Evolutionary conservation across 1,140 invertebrate species (phyloP), one percentile per base, ranked within the genome.

Genomic region (Wasmannia auropunctata): DNA sequence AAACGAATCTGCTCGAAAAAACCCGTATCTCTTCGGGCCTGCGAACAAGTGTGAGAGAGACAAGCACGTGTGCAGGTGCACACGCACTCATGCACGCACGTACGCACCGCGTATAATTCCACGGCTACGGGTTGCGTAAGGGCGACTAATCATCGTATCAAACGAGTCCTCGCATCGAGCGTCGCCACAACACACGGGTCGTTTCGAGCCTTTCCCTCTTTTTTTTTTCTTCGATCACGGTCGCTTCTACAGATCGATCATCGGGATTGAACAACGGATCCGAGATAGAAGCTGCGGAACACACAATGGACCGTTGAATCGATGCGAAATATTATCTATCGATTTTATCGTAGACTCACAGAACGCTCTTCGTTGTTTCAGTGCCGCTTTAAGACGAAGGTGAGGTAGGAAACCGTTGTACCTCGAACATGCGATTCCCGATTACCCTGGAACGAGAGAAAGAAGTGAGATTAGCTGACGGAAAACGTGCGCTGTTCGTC

Each of bases 21-120:
- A 8, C 8, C 0, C 22, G 46, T 28, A 54, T 40, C 16, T 70
- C 65, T 67, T 51, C 28, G 60, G 7, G 14, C 22, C 31, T 16
- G 16, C 34, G 65, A 80, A 80, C 62, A 79, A 67, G 60, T 80
- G 62, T 46, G 77, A 56, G n/a, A 58, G 51, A 37, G 11, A 43
- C 34, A 19, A 51, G 63, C 77, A 80, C 63, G 77, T 56, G 77
- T 69, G 46, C 77, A 77, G 75, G 58, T 77, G 58, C 56, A 76
- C 19, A 34, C n/a, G 34, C 58, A 31, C 56, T 6, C 14, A 54
- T 34, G 54, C 1, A 46, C 31, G 56, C 54, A n/a, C 31, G 49
- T 3, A 72, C 69, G 69, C 49, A 72, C 8, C 40, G 60, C 43
- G 62, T 49, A 76, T 19, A 34, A 72, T 72, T 58, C 49, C 14